Evolutionary conservation across 1,140 invertebrate genomes (phyloP), one percentile per base, ranked within the genome.

Genomic region (Zaprionus lachaisei): DNA sequence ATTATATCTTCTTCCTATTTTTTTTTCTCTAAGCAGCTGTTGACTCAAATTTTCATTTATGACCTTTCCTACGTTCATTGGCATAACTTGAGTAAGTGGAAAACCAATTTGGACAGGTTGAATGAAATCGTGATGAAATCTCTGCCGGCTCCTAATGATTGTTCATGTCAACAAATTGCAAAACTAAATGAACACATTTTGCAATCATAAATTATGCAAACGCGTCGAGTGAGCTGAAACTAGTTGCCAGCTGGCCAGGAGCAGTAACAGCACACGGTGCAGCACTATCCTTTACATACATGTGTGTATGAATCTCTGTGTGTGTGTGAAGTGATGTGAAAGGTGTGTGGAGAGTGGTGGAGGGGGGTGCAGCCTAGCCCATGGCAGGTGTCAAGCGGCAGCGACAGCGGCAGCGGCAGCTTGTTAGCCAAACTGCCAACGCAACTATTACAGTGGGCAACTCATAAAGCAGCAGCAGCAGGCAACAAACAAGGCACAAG

Each of bases 111-210:
- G 49, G 22, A 41, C n/a, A 37, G 55, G 41, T 41, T 34, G 31
- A 15, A 64, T 72, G 47, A 77, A 78, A 75, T 72, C 44, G 51
- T 79, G 85, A 61, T 85, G 85, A 90, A 90, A 90, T 90, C 85
- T 90, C 76, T 80, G 85, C 86, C 72, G 81, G 20, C 67, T 61
- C 67, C 72, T 90, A 90, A 90, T 90, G 85, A 90, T 90, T 90
- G 85, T 79, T 90, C 85, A 85, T 90, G 85, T 90, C 85, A 90
- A 90, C 85, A 90, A 90, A 82, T 90, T 90, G 85, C 86, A 90
- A 90, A 90, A 90, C 85, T 90, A 90, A 90, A 90, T 90, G 85
- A 90, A 90, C 85, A 90, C 85, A 90, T 90, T 90, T 90, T 76
- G 86, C 75, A 85, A 80, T 84, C 86, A 90, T 90, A 90, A 90